These are phyloP conservation scores for Scolopax bukidnonensis DNA, from an alignment of 2,797 vertebrate genomes.

Conservation along the genomic window DNA sequence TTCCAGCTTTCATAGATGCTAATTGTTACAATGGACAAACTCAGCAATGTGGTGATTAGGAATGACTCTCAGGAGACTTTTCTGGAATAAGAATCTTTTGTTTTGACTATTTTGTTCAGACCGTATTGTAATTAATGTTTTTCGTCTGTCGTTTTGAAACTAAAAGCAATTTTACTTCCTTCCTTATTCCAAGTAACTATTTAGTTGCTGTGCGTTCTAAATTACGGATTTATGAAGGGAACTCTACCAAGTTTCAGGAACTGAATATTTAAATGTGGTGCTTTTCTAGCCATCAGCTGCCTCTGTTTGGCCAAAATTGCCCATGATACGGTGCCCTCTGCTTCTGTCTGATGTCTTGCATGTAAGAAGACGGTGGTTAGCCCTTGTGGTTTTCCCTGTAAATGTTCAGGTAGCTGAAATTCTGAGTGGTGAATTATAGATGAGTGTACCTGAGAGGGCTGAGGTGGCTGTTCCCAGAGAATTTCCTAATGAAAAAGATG, in stretches of 20 bases:
- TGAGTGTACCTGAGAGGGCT: constrained; percentile 34
- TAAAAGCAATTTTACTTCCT: not conserved
- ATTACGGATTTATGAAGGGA: not conserved
- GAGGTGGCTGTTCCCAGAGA: constrained; percentile 57
- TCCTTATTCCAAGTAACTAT: not conserved
- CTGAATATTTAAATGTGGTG: not conserved
- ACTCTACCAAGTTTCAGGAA: not conserved
- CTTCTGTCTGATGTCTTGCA: not conserved
- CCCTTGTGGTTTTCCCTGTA: not conserved
- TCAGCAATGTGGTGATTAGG: not conserved
- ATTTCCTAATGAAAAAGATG: constrained; percentile 47
- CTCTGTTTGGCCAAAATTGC: not conserved
- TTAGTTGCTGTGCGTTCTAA: not conserved
- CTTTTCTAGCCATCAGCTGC: not conserved
- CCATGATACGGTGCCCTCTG: not conserved
- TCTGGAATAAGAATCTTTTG: not conserved
- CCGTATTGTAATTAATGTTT: not conserved
- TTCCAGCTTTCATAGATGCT: not conserved
- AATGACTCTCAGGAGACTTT: constrained; percentile 10
- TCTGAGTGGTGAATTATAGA: constrained; percentile 43
- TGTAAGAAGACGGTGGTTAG: not conserved
- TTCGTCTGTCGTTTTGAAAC: not conserved
- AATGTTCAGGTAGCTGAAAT: not conserved
- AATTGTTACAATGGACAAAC: not conserved
- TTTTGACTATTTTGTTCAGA: not conserved